A percentile compares a stretch with the other conserved stretches of the same genome.
Conservation (phyloP, 2,888 invertebrate genomes). For the Dolichopus griseipennis region DNA sequence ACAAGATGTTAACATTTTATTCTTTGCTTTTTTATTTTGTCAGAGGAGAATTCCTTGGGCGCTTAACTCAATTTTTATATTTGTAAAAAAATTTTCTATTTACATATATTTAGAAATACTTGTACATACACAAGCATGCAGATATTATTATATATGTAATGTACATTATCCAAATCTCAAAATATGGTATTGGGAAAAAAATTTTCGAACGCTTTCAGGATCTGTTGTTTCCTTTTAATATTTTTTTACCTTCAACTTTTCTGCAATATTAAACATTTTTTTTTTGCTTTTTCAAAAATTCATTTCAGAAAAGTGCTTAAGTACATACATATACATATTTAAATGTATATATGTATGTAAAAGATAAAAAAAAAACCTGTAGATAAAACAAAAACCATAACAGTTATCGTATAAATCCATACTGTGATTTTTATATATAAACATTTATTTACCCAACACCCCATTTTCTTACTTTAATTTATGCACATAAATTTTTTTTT, state of each 20-base stretch:
- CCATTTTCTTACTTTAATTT: no score
- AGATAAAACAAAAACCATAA: no score
- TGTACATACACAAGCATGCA: not conserved
- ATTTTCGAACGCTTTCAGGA: not conserved
- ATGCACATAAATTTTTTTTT: no score
- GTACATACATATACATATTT: not conserved
- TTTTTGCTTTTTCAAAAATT: not conserved
- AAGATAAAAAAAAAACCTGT: no score
- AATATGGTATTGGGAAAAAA: not conserved
- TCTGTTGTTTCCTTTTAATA: not conserved
- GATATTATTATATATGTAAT: no score
- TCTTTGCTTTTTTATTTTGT: not conserved
- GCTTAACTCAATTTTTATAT: not conserved
- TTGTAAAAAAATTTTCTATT: not conserved
- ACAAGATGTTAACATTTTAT: not conserved
- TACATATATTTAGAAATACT: not conserved
- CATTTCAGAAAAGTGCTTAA: not conserved
- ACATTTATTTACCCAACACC: no score
- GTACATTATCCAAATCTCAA: not conserved
- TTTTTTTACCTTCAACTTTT: not conserved
- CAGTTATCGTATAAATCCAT: no score
- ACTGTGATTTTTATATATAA: no score
- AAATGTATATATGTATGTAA: no score
- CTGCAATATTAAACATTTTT: not conserved
- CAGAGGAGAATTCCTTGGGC: not conserved